Conservation (phyloP, 2,113 vertebrate species). For the Telmatochromis sp. region DNA sequence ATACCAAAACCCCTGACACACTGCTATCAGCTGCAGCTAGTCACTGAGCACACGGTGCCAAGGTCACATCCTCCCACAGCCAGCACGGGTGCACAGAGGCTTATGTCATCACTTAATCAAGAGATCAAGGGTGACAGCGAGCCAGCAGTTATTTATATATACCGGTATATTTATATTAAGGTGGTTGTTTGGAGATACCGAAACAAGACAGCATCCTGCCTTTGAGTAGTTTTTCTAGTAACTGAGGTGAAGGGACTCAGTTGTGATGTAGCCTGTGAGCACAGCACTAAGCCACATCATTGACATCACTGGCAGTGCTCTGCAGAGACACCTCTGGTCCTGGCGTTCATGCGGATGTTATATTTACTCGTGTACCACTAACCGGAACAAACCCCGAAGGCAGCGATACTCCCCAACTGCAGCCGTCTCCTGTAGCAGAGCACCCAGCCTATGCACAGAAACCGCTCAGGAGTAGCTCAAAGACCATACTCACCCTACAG, state of each 20-base stretch:
- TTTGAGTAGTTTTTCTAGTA: neutral
- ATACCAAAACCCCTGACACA: neutral
- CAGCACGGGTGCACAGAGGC: neutral
- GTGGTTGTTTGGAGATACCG: neutral
- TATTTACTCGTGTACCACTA: neutral
- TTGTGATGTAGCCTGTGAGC: neutral
- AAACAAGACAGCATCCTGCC: neutral
- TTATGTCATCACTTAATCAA: conserved; percentile 38
- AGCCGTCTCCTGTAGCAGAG: neutral
- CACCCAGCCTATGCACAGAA: neutral
- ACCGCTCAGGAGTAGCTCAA: neutral
- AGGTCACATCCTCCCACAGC: conserved; percentile 36
- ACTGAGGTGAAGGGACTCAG: neutral
- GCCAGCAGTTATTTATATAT: neutral
- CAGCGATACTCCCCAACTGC: neutral
- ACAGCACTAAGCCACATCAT: neutral
- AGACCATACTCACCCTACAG: neutral
- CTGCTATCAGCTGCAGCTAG: conserved; percentile 1
- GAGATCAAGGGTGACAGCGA: conserved; percentile 29
- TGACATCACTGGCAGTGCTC: neutral
- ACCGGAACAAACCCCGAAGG: neutral
- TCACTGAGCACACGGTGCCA: conserved; percentile 23
- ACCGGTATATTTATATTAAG: conserved; percentile 11
- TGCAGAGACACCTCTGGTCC: neutral
- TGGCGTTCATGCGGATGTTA: neutral